Conservation (phyloP, 2,888 invertebrate genomes). For the Stenoptilia bipunctidactyla region DNA sequence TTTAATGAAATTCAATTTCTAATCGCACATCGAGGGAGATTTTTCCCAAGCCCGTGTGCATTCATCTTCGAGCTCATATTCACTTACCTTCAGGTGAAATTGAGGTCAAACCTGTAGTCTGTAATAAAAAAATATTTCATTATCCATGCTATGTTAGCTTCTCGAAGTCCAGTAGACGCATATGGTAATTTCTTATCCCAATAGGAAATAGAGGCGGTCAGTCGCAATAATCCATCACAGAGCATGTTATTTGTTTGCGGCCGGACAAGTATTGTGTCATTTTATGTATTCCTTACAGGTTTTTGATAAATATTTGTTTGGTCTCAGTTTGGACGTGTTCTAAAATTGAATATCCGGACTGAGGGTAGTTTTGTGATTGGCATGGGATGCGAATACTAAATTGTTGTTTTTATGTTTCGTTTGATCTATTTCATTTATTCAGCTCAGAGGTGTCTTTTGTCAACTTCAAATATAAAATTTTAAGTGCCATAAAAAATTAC, state of each 20-base stretch:
- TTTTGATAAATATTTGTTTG: conserved; percentile 69
- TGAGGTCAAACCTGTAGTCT: no score
- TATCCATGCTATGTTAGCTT: conserved; percentile 22
- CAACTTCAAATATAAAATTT: no score
- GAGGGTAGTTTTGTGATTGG: conserved; percentile 19
- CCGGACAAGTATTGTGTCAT: conserved; percentile 59
- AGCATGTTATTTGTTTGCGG: conserved; percentile 47
- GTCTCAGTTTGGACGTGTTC: conserved; percentile 55
- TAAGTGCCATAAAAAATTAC: no score
- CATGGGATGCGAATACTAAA: not conserved
- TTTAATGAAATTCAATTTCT: no score
- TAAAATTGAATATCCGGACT: conserved; percentile 64
- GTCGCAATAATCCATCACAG: conserved; percentile 68
- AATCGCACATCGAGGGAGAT: no score
- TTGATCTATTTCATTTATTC: no score
- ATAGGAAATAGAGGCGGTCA: conserved; percentile 70
- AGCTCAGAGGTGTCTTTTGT: no score
- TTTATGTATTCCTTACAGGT: conserved; percentile 69
- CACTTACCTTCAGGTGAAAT: no score
- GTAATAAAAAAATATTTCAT: no score
- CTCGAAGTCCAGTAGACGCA: conserved; percentile 49
- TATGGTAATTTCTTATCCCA: conserved; percentile 71
- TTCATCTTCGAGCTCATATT: no score
- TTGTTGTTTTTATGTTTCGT: conserved; percentile 10
- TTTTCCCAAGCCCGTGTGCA: no score